Evolutionary conservation across 2,113 vertebrate species (phyloP).

Genomic region (Naja naja): DNA sequence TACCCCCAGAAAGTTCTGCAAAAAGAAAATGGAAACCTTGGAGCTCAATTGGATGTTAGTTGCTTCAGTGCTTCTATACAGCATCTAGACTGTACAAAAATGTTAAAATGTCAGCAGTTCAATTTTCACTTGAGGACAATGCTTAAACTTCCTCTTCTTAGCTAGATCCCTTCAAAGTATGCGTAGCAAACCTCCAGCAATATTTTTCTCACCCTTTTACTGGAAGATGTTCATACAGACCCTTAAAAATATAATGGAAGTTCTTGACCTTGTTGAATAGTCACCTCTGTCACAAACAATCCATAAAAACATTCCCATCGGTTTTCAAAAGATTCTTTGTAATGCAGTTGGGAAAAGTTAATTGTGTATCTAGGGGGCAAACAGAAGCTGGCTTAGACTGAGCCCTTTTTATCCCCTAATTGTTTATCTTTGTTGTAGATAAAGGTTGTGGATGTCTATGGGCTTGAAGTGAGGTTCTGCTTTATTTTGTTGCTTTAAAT

Average conservation of each 20-base stretch:
- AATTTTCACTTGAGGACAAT: constrained; percentile 33
- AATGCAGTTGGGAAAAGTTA: neutral
- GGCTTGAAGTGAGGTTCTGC: neutral
- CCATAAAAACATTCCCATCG: neutral
- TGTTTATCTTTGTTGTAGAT: neutral
- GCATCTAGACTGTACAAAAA: constrained; percentile 4
- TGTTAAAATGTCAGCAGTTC: constrained; percentile 35
- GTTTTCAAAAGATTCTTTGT: neutral
- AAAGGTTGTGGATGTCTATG: neutral
- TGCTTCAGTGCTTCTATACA: neutral
- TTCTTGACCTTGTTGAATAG: neutral
- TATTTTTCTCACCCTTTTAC: constrained; percentile 19
- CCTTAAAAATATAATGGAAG: neutral
- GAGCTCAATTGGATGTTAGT: neutral
- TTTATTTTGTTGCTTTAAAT: neutral
- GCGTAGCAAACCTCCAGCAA: neutral
- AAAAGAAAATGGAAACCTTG: neutral
- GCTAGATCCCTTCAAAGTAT: constrained; percentile 13
- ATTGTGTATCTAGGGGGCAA: neutral
- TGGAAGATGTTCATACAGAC: neutral
- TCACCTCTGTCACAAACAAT: neutral
- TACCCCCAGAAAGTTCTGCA: neutral
- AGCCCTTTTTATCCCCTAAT: neutral
- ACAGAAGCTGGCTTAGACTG: neutral
- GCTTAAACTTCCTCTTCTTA: constrained; percentile 25